These are phyloP conservation scores for Harpegnathos saltator DNA, from an alignment of 1,140 invertebrate genomes.

Conservation along the genomic window DNA sequence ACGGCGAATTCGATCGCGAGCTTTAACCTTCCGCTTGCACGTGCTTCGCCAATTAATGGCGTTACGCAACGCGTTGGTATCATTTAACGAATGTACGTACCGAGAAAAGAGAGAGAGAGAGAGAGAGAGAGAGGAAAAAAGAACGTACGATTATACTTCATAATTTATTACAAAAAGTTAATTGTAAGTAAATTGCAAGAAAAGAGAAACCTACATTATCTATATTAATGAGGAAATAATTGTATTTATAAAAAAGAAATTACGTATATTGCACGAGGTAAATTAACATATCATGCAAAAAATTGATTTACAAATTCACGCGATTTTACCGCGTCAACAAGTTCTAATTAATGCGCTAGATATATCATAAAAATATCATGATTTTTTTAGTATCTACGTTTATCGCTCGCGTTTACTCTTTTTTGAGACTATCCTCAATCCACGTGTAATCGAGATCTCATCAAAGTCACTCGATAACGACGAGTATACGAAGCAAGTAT, in stretches of 20 bases:
- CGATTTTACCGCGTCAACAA: background rate
- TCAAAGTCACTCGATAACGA: constrained; percentile 17
- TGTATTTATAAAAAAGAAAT: background rate
- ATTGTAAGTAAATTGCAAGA: background rate
- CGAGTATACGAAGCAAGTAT: constrained; percentile 50
- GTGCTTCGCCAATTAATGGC: constrained; percentile 47
- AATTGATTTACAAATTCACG: background rate
- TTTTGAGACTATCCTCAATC: constrained; percentile 31
- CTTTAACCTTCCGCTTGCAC: constrained; percentile 50
- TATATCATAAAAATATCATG: too few species aligned
- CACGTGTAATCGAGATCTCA: constrained; percentile 56
- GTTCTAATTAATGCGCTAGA: too few species aligned
- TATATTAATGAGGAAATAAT: background rate
- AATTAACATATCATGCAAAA: too few species aligned
- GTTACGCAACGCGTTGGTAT: constrained; percentile 54
- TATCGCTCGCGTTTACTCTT: background rate
- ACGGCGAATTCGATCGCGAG: constrained; percentile 17
- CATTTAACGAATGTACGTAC: constrained; percentile 41
- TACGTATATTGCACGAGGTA: too few species aligned
- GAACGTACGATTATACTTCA: background rate
- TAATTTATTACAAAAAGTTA: background rate
- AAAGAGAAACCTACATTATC: background rate
- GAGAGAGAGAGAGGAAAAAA: too few species aligned
- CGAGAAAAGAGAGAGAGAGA: too few species aligned
- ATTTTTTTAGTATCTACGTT: too few species aligned